phyloP scores from a whole-genome alignment of 2,888 invertebrate genomes.

The Lumbricus terrestris region DNA sequence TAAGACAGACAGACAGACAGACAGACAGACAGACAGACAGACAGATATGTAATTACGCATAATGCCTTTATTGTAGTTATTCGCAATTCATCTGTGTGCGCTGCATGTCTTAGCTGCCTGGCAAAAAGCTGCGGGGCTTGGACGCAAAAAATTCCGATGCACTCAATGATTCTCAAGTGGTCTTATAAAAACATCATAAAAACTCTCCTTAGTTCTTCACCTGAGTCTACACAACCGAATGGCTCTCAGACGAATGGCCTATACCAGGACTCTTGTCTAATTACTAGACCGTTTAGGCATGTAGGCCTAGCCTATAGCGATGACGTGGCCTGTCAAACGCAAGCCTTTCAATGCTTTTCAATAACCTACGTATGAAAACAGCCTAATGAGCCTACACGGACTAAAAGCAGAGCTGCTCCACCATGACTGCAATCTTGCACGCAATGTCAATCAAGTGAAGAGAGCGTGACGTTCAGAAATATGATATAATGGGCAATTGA shows the following conservation, averaged over 20 bases:
- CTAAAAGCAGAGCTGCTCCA: background rate
- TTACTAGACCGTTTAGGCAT: background rate
- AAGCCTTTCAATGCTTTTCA: background rate
- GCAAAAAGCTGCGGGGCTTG: background rate
- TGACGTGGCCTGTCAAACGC: background rate
- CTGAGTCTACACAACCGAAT: background rate
- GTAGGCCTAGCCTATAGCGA: background rate
- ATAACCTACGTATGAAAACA: background rate
- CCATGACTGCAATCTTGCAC: background rate
- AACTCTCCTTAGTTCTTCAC: background rate
- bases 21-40: background rate
- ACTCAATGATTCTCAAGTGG: background rate
- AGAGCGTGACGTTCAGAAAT: too few species aligned
- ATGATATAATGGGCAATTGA: too few species aligned
- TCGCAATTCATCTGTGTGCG: background rate
- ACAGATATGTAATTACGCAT: background rate
- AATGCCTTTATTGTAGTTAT: background rate
- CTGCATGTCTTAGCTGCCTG: background rate
- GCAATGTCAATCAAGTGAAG: background rate
- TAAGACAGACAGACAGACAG: background rate
- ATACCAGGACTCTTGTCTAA: background rate
- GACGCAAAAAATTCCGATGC: background rate
- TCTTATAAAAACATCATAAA: background rate
- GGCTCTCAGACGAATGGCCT: background rate
- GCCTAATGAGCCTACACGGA: background rate